Evolutionary conservation across 2,113 vertebrate species (phyloP), one percentile per base, ranked within the genome.

Genomic region (Chauna torquata): DNA sequence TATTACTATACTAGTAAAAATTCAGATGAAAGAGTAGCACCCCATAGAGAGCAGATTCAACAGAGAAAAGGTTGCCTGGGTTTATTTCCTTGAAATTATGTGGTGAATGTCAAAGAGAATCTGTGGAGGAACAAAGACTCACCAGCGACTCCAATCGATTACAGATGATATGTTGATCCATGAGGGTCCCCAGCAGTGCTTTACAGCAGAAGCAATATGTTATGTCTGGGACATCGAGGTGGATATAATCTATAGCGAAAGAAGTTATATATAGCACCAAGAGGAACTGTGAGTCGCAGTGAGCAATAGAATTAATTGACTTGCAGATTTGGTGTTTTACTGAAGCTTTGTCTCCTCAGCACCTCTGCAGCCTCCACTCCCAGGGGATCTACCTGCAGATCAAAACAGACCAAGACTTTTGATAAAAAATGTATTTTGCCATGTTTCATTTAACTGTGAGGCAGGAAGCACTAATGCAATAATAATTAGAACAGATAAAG

Each of bases 1-100:
- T 94, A 44, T 70, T 85, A 74, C 44, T 61, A 16, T 2, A 62
- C n/a, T 79, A 40, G n/a, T 74, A 64, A 81, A 92, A 94, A 78
- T 36, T 68, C 52, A 86, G 50, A 38, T 82, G 25, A 81, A 89
- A 82, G 70, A 88, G 68, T 9, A 91, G 36, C 38, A 86, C 47
- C 62, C 68, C 47, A 65, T 44, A 36, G 40, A 89, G 61, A 88
- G 32, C n/a, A 86, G 45, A 77, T 94, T 83, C 70, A 65, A 78
- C 47, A 83, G 70, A 91, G 86, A 88, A 75, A 80, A 88, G 69
- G 88, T 95, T 62, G 72, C 40, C 44, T 70, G 80, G 50, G 61
- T 87, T 94, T 94, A 82, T 80, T 95, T 95, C 77, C 70, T 95
- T 87, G 91, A 84, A 96, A 83, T 89, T 96, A 92, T 66, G 70